Evolutionary conservation across 2,888 invertebrate species (phyloP).

Genomic region (Lomographa bimaculata): DNA sequence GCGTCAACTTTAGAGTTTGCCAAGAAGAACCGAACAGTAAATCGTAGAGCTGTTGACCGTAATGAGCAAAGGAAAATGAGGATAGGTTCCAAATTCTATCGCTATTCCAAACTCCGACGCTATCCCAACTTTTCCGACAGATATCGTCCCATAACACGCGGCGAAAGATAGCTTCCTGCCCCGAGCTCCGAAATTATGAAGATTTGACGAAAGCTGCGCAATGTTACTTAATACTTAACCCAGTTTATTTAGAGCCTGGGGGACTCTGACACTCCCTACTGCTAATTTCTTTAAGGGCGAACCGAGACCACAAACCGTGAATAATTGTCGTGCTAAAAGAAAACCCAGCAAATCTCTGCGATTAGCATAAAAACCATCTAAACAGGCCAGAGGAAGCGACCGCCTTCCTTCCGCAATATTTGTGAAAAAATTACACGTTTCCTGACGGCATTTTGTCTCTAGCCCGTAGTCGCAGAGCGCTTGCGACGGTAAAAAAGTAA

Average conservation of each 20-base stretch:
- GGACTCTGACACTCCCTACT: conserved; percentile 32
- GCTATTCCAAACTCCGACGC: conserved; percentile 9
- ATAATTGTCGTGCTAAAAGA: conserved; percentile 76
- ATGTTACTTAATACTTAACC: conserved; percentile 33
- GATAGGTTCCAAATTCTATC: conserved; percentile 5
- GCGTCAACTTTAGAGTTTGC: too few relatives aligned
- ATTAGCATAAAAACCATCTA: conserved; percentile 82
- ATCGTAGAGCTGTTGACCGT: conserved; percentile 17
- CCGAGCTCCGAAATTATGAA: conserved; percentile 31
- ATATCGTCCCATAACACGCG: conserved; percentile 24
- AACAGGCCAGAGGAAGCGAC: conserved; percentile 74
- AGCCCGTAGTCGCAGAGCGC: conserved; percentile 51
- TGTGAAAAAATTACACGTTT: conserved; percentile 80
- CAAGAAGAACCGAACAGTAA: too few relatives aligned
- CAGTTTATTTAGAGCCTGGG: conserved; percentile 34
- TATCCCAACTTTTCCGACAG: conserved; percentile 11
- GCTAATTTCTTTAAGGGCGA: conserved; percentile 67
- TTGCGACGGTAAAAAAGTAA: conserved; percentile 61
- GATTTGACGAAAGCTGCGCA: conserved; percentile 37
- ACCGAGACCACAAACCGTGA: conserved; percentile 57
- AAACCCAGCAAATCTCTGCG: conserved; percentile 73
- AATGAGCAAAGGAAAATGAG: conserved; percentile 20
- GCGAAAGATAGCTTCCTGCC: conserved; percentile 25
- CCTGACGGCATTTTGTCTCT: conserved; percentile 74
- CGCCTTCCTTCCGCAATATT: conserved; percentile 81